Conservation (phyloP, 1,140 invertebrate genomes). For the Drosophila mayri region DNA sequence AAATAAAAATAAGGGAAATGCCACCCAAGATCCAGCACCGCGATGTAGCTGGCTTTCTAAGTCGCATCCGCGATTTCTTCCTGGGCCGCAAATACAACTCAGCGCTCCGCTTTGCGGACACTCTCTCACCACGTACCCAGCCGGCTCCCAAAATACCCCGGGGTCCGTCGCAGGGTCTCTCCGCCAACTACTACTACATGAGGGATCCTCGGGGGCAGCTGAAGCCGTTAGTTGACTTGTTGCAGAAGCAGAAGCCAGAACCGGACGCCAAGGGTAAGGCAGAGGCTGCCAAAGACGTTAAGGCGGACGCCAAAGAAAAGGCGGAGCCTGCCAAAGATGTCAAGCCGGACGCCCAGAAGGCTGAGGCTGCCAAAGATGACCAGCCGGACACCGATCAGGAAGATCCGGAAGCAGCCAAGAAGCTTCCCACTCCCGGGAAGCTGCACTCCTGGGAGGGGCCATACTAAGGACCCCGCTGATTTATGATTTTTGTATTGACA, state of each 20-base stretch:
- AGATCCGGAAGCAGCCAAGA: neutral
- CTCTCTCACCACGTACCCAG: conserved; percentile 25
- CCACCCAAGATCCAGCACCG: conserved; percentile 47
- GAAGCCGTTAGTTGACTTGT: conserved; percentile 44
- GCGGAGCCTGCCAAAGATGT: neutral
- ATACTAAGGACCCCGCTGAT: neutral
- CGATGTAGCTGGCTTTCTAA: conserved; percentile 56
- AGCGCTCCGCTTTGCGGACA: conserved; percentile 40
- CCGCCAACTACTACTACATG: conserved; percentile 38
- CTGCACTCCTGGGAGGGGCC: conserved; percentile 52
- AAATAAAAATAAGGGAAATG: conserved; percentile 21
- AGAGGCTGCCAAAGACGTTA: too few relatives aligned
- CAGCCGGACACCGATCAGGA: neutral
- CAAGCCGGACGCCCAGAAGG: conserved; percentile 8
- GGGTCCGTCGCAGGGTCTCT: conserved; percentile 1
- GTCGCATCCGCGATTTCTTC: conserved; percentile 59
- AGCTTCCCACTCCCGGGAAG: conserved; percentile 42
- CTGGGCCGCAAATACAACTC: conserved; percentile 54
- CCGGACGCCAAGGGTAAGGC: conserved; percentile 14
- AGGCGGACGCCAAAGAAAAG: conserved; percentile 7
- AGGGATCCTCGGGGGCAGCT: conserved; percentile 43
- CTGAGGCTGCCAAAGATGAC: conserved; percentile 3
- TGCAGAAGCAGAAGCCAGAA: conserved; percentile 26
- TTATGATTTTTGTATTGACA: neutral
- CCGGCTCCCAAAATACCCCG: conserved; percentile 20